These are phyloP conservation scores for Drosophila parthenogenetica DNA, from an alignment of 2,888 invertebrate genomes.

Conservation along the genomic window DNA sequence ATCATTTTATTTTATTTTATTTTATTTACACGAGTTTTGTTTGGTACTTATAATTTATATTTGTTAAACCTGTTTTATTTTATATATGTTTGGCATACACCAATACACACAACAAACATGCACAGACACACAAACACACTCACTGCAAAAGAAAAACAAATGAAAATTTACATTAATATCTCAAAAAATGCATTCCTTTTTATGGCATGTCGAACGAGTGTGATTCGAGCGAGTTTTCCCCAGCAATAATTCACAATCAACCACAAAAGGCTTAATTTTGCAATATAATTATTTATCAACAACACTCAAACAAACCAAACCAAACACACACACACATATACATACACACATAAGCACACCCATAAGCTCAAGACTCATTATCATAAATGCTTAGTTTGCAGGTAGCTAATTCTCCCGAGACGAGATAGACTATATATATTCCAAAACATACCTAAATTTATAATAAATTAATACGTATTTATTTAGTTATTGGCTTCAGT, in stretches of 20 bases:
- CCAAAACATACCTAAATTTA: constrained; percentile 8
- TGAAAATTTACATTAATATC: constrained; percentile 19
- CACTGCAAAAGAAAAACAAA: constrained; percentile 16
- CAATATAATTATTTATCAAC: constrained; percentile 66
- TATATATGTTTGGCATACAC: constrained; percentile 16
- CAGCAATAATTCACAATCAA: constrained; percentile 18
- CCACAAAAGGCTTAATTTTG: constrained; percentile 69
- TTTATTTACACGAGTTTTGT: constrained; percentile 42
- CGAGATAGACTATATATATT: constrained; percentile 13
- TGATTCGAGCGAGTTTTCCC: constrained; percentile 38
- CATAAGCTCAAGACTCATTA: constrained; percentile 22
- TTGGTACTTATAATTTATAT: constrained; percentile 38
- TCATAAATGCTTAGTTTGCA: constrained; percentile 26
- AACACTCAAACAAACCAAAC: constrained; percentile 36
- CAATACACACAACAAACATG: constrained; percentile 4
- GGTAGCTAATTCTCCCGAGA: constrained; percentile 27
- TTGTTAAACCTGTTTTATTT: constrained; percentile 37
- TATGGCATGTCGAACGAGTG: constrained; percentile 37
- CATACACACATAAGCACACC: constrained; percentile 18
- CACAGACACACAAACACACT: constrained; percentile 1
- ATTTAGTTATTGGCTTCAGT: constrained; percentile 35
- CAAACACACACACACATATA: constrained; percentile 20
- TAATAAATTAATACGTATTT: constrained; percentile 42
- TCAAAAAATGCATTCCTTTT: constrained; percentile 44
- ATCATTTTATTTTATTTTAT: constrained; percentile 10